These are phyloP conservation scores for Cephus pulcher DNA, from an alignment of 2,888 invertebrate genomes.

Conservation along the genomic window DNA sequence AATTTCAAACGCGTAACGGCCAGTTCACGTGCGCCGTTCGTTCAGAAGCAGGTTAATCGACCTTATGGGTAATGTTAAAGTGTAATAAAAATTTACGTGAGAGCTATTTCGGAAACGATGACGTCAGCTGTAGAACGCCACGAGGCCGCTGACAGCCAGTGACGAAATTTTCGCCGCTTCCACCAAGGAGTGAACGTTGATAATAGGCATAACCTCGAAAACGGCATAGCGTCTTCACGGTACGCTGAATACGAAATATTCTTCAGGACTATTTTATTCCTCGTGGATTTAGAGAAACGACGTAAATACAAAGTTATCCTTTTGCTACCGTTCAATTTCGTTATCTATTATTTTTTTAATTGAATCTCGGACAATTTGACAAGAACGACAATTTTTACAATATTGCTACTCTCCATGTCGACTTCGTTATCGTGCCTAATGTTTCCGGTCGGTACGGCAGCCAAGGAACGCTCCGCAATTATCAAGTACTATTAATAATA, in stretches of 20 bases:
- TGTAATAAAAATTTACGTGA: background rate
- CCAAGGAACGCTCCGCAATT: background rate
- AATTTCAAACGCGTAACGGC: background rate
- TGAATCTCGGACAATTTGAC: background rate
- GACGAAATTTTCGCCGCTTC: constrained; percentile 37
- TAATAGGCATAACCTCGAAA: background rate
- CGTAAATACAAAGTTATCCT: no score
- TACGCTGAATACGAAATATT: background rate
- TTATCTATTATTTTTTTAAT: background rate
- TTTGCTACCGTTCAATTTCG: background rate
- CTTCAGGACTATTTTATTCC: background rate
- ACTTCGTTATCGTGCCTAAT: background rate
- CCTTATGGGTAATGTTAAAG: background rate
- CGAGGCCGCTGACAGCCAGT: constrained; percentile 46
- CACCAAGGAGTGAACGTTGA: background rate
- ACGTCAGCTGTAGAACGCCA: constrained; percentile 44
- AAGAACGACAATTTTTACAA: background rate
- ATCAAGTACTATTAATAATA: background rate
- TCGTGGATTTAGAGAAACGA: no score
- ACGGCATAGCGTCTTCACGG: background rate
- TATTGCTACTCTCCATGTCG: background rate
- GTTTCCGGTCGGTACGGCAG: background rate
- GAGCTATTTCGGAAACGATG: constrained; percentile 52
- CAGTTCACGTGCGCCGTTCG: background rate
- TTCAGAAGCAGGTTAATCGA: background rate